Conservation (phyloP, 2,113 vertebrate species). For the Mus spicilegus region DNA sequence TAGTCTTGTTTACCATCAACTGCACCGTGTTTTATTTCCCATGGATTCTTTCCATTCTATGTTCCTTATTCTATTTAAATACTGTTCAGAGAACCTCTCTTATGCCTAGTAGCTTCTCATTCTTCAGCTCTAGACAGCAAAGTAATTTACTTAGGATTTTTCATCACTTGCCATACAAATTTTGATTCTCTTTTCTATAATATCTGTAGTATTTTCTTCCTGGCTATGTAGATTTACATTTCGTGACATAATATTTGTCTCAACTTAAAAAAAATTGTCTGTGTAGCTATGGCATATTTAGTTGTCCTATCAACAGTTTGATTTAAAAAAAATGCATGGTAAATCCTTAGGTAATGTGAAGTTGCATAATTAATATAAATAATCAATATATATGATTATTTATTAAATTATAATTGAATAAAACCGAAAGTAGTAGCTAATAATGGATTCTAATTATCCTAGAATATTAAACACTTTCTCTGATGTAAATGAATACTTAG, state of each 20-base stretch:
- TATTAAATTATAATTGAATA: not conserved
- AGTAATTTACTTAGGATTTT: slow-evolving; percentile 1
- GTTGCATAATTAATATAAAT: not conserved
- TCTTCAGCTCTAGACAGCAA: slow-evolving; percentile 28
- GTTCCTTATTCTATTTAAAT: not conserved
- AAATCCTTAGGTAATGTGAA: not conserved
- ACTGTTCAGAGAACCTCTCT: not conserved
- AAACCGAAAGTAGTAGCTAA: not conserved
- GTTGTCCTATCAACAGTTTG: not conserved
- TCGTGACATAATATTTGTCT: not conserved
- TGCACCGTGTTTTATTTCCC: slow-evolving; percentile 7
- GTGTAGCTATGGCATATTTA: not conserved
- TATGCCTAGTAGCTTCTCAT: not conserved
- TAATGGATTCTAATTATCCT: not conserved
- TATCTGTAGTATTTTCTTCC: not conserved
- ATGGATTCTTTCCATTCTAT: not conserved
- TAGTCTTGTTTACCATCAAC: not conserved
- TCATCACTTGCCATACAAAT: not conserved
- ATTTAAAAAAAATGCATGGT: not conserved
- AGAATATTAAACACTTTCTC: not conserved
- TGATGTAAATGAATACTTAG: not conserved
- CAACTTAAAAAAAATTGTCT: not conserved
- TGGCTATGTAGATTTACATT: not conserved
- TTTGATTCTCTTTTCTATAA: not conserved
- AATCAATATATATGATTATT: not conserved